Conservation (phyloP, 2,797 vertebrate species). For the Danio kyathit region DNA sequence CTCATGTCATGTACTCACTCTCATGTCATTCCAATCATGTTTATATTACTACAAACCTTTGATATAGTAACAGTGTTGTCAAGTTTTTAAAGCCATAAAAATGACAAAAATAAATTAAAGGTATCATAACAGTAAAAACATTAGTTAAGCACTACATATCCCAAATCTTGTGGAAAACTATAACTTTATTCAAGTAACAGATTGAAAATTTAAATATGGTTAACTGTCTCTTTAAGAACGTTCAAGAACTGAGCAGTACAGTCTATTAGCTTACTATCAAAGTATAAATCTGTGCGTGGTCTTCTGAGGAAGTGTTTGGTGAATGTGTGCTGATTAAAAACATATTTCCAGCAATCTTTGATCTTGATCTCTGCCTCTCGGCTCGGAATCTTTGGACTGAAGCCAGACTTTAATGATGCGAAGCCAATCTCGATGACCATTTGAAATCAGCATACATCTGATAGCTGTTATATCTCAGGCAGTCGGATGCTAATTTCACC, state of each 20-base stretch:
- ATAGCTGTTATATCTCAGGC: background rate
- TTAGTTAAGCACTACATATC: too few relatives aligned
- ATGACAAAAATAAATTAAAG: too few relatives aligned
- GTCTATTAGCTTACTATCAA: background rate
- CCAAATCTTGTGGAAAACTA: too few relatives aligned
- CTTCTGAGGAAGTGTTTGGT: background rate
- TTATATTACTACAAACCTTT: too few relatives aligned
- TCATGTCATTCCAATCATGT: too few relatives aligned
- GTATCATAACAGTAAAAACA: too few relatives aligned
- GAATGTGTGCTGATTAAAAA: slow-evolving; percentile 14
- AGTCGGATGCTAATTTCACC: background rate
- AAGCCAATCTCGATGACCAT: background rate
- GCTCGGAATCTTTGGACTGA: background rate
- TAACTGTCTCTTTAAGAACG: background rate
- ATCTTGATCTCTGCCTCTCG: background rate
- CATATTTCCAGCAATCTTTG: slow-evolving; percentile 3
- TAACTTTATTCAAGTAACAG: too few relatives aligned
- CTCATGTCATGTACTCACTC: too few relatives aligned
- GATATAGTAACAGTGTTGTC: too few relatives aligned
- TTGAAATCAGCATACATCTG: background rate
- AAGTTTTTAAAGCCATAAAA: too few relatives aligned
- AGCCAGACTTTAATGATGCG: background rate
- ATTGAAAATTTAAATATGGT: background rate
- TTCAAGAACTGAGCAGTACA: background rate
- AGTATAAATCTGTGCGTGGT: background rate